Evolutionary conservation across 2,113 vertebrate genomes (phyloP).

Genomic region (Sylvilagus bachmani): DNA sequence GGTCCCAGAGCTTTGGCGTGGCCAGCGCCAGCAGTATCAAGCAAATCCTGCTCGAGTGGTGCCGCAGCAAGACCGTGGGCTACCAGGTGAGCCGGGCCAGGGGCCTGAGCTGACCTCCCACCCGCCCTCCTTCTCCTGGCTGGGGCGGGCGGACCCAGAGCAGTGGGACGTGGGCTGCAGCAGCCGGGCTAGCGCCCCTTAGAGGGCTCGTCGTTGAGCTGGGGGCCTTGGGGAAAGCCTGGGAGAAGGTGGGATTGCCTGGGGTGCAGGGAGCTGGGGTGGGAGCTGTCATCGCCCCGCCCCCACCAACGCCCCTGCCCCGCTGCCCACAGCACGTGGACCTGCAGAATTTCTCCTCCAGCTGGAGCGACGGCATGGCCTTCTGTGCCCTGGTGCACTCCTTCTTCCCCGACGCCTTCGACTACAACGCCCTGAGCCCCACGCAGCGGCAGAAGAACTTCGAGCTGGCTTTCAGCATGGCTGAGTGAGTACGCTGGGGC

Average conservation of each 20-base stretch:
- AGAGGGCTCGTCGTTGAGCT: not conserved
- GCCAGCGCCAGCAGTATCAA: conserved; percentile 97
- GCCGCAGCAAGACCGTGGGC: conserved; percentile 96
- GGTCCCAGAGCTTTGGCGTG: conserved; percentile 95
- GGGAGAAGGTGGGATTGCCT: not conserved
- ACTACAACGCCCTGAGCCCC: conserved; percentile 92
- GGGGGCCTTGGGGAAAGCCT: not conserved
- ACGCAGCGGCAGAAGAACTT: conserved; percentile 94
- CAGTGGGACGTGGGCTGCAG: not conserved
- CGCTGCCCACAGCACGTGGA: conserved; percentile 91
- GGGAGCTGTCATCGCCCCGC: not conserved
- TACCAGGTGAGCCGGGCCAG: conserved; percentile 91
- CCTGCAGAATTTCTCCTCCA: conserved; percentile 98
- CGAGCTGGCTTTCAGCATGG: conserved; percentile 93
- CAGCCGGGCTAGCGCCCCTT: too few relatives aligned
- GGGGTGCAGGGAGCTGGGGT: not conserved
- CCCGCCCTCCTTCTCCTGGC: not conserved
- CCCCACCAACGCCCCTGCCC: not conserved
- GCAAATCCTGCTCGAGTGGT: conserved; percentile 97
- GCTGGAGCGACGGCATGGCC: conserved; percentile 98
- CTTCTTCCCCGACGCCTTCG: conserved; percentile 97
- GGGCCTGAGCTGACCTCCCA: accelerated
- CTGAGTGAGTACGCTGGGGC: conserved; percentile 92
- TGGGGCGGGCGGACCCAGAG: not conserved
- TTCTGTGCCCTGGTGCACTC: conserved; percentile 98